These are phyloP conservation scores for Oophaga pumilio DNA, from an alignment of 2,113 vertebrate species.

Conservation along the genomic window DNA sequence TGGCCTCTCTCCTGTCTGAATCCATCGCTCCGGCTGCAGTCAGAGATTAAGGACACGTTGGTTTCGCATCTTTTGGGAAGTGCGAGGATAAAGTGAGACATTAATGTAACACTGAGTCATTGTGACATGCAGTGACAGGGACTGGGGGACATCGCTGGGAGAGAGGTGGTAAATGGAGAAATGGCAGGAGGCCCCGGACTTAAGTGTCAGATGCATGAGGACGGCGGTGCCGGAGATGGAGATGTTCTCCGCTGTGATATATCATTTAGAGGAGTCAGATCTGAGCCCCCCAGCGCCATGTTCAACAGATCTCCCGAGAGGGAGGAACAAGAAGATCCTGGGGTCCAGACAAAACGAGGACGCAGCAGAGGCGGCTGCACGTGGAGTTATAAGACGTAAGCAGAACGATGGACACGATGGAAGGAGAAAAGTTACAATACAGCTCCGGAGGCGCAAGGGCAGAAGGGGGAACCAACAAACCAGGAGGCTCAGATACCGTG, in stretches of 20 bases:
- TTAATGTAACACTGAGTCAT: conserved; percentile 46
- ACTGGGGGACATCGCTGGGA: conserved; percentile 21
- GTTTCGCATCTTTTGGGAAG: conserved; percentile 41
- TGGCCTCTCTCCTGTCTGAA: not conserved
- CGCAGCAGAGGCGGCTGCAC: not conserved
- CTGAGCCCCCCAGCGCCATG: not conserved
- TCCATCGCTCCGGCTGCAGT: not conserved
- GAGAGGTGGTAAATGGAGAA: conserved; percentile 2
- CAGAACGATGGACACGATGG: not conserved
- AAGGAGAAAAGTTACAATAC: not conserved
- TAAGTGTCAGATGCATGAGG: conserved; percentile 12
- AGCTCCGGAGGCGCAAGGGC: not conserved
- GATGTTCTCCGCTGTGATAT: conserved; percentile 21
- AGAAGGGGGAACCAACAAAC: no score
- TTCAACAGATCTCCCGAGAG: conserved; percentile 1
- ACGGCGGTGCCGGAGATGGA: not conserved
- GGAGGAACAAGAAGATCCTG: not conserved
- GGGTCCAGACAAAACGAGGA: fast-evolving
- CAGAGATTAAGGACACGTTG: not conserved
- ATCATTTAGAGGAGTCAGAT: conserved; percentile 31
- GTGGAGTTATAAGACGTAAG: not conserved
- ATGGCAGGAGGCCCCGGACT: not conserved
- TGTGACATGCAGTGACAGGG: conserved; percentile 43
- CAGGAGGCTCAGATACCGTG: not conserved
- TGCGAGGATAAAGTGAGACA: conserved; percentile 45